phyloP scores from a whole-genome alignment of 2,888 invertebrate genomes.

The Melanostoma scalare region DNA sequence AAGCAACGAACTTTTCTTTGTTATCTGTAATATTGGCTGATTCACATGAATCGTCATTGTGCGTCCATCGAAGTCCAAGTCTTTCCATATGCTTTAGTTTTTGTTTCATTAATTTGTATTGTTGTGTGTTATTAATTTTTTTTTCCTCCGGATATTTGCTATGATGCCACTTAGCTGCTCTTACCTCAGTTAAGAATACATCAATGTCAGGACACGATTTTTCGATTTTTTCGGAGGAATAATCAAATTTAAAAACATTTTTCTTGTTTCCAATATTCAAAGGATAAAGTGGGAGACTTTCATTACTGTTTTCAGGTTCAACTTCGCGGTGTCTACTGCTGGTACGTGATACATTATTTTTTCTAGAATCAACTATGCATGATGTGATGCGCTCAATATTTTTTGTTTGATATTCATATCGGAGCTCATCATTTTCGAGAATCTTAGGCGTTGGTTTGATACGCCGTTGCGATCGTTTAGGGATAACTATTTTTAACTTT shows the following conservation, averaged over 20 bases:
- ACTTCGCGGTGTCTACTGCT: constrained; percentile 66
- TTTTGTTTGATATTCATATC: constrained; percentile 84
- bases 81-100: constrained; percentile 85
- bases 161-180: constrained; percentile 79
- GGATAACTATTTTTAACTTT: constrained; percentile 79
- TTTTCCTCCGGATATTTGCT: constrained; percentile 81
- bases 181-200: constrained; percentile 80
- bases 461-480: constrained; percentile 83
- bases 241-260: constrained; percentile 76
- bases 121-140: constrained; percentile 81
- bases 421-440: constrained; percentile 85
- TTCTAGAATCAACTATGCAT: constrained; percentile 39
- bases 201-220: constrained; percentile 79
- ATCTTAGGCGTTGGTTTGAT: constrained; percentile 88
- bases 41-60: constrained; percentile 78
- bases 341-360: constrained; percentile 49
- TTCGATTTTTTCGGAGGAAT: constrained; percentile 72
- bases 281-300: constrained; percentile 74
- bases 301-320: constrained; percentile 73
- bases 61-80: constrained; percentile 81
- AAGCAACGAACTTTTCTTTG: constrained; percentile 81
- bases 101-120: constrained; percentile 82
- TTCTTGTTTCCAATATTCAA: constrained; percentile 78
- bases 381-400: constrained; percentile 84
- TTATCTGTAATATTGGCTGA: constrained; percentile 79